Evolutionary conservation across 2,113 vertebrate species (phyloP).

Genomic region (Scatophagus argus): DNA sequence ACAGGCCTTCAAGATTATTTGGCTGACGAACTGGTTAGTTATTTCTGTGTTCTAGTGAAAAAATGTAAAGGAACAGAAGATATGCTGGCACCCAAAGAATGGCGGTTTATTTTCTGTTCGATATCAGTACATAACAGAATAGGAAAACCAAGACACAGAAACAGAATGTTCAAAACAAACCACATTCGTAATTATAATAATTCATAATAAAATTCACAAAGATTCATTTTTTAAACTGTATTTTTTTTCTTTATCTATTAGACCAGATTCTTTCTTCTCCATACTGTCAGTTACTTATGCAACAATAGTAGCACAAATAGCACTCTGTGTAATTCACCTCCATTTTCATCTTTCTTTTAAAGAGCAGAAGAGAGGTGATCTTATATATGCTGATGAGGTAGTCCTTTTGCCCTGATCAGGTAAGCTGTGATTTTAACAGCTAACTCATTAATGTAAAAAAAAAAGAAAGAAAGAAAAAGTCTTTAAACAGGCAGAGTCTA

Average conservation of each 20-base stretch:
- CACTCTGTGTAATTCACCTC: neutral
- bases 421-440: neutral
- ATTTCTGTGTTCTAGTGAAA: slow-evolving; percentile 8
- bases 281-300: neutral
- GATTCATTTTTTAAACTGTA: neutral
- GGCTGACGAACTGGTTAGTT: neutral
- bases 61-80: neutral
- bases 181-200: neutral
- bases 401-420: neutral
- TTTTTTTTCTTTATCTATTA: neutral
- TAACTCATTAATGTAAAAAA: neutral
- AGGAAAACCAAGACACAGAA: neutral
- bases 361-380: neutral
- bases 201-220: too few relatives aligned
- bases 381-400: neutral
- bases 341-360: slow-evolving; percentile 6
- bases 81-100: neutral
- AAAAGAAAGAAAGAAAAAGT: neutral
- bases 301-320: neutral
- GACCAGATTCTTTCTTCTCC: neutral
- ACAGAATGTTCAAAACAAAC: neutral
- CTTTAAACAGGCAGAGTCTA: slow-evolving; percentile 10
- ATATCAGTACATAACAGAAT: too few relatives aligned
- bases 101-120: neutral
- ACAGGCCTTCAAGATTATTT: slow-evolving; percentile 1